These are phyloP conservation scores for Popillia japonica DNA, from an alignment of 1,140 invertebrate genomes.

Conservation along the genomic window DNA sequence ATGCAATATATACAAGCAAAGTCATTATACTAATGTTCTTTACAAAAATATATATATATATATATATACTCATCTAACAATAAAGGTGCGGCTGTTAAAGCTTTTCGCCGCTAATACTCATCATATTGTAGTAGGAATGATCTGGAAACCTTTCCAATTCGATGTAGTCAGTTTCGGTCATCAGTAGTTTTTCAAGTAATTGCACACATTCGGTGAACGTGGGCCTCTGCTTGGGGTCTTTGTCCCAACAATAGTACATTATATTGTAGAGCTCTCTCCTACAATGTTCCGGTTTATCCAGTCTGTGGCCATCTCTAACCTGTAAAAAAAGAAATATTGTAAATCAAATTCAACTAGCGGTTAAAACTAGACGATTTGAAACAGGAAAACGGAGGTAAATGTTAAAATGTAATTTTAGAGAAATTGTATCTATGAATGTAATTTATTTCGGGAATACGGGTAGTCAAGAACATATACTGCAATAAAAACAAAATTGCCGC, in stretches of 20 bases:
- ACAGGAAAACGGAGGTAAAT: too few relatives aligned
- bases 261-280: conserved; percentile 89
- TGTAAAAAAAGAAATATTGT: conserved; percentile 54
- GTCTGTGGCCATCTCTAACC: conserved; percentile 82
- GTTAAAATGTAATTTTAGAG: too few relatives aligned
- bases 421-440: too few relatives aligned
- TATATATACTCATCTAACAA: background rate
- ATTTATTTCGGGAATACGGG: too few relatives aligned
- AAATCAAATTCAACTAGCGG: background rate
- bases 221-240: conserved; percentile 78
- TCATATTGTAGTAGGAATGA: conserved; percentile 92
- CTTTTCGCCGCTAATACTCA: conserved; percentile 86
- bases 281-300: conserved; percentile 91
- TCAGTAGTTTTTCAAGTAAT: conserved; percentile 80
- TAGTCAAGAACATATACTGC: too few relatives aligned
- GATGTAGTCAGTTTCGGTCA: conserved; percentile 92
- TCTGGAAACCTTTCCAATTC: conserved; percentile 92
- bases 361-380: background rate
- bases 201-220: conserved; percentile 81
- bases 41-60: background rate
- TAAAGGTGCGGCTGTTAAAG: conserved; percentile 62
- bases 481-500: too few relatives aligned
- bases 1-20: background rate
- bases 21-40: background rate
- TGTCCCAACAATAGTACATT: conserved; percentile 94